Percentiles rank a stretch among this genome's conserved stretches.
These are phyloP conservation scores for Ceratina japonica DNA, from an alignment of 1,140 invertebrate genomes.

Conservation along the genomic window DNA sequence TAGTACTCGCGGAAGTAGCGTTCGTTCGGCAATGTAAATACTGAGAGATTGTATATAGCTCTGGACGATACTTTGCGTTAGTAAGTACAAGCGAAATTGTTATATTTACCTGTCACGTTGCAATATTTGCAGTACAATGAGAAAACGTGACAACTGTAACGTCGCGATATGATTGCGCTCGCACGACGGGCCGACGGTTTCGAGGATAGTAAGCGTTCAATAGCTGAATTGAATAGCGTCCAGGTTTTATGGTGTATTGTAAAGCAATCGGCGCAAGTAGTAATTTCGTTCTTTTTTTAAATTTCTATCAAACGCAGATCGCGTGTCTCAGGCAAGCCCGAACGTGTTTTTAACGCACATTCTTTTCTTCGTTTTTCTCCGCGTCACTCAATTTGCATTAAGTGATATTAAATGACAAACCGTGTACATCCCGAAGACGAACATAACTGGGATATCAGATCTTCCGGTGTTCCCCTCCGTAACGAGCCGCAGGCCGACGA, in stretches of 20 bases:
- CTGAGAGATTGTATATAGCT: not conserved
- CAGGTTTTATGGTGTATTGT: conserved; percentile 6
- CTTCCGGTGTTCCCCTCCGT: not conserved
- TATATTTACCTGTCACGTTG: conserved; percentile 13
- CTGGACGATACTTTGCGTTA: not conserved
- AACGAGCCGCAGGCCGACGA: not conserved
- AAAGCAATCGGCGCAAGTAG: not conserved
- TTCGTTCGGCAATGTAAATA: not conserved
- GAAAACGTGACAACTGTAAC: conserved; percentile 3
- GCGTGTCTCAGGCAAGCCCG: conserved; percentile 20
- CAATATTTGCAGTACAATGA: not conserved
- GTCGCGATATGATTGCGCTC: conserved; percentile 1
- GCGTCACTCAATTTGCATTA: conserved; percentile 24
- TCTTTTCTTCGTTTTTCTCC: not conserved
- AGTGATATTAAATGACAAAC: conserved; percentile 20
- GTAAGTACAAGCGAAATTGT: not conserved
- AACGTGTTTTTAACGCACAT: not conserved
- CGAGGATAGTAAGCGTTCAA: conserved; percentile 25
- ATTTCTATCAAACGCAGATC: conserved; percentile 37
- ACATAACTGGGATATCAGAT: conserved; percentile 5
- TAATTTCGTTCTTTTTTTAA: conserved; percentile 19
- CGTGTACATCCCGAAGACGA: not conserved
- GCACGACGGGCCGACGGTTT: not conserved
- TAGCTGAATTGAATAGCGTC: conserved; percentile 25
- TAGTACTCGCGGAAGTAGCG: not conserved